phyloP scores from a whole-genome alignment of 1,140 invertebrate genomes.

The Drosophila nigromelanica region DNA sequence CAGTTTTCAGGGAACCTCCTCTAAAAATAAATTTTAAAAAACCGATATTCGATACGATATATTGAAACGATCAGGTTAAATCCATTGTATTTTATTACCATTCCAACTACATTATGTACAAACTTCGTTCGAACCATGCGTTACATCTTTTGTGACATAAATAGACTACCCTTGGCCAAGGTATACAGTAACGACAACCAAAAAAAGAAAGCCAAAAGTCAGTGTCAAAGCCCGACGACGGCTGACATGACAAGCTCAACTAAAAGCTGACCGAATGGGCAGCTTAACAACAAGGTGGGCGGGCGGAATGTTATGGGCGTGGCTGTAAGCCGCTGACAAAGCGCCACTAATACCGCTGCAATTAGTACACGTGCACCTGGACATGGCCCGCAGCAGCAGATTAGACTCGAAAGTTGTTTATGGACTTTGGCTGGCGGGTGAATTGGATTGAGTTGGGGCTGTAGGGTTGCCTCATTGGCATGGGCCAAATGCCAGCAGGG shows the following conservation, averaged over 20 bases:
- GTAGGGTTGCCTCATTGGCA: background rate
- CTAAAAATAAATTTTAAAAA: no score
- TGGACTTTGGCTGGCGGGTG: conserved; percentile 39
- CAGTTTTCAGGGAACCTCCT: no score
- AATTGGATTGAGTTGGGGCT: background rate
- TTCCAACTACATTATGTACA: no score
- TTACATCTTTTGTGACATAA: no score
- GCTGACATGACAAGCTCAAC: conserved; percentile 42
- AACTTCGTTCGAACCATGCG: no score
- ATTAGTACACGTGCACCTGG: conserved; percentile 76
- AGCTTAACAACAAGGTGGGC: background rate
- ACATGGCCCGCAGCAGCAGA: conserved; percentile 57
- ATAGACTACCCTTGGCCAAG: no score
- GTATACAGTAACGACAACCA: background rate
- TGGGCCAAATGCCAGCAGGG: conserved; percentile 40
- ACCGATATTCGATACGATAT: no score
- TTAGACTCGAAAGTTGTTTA: conserved; percentile 76
- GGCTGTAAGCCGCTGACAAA: conserved; percentile 75
- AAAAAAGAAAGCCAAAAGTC: conserved; percentile 21
- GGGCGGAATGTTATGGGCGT: background rate
- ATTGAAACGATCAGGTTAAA: no score
- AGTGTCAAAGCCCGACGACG: conserved; percentile 8
- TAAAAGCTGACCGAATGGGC: conserved; percentile 2
- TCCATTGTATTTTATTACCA: no score
- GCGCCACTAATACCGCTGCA: conserved; percentile 76